These are phyloP conservation scores for Ostrea denselamellosa DNA, from an alignment of 1,140 invertebrate species.

Conservation along the genomic window DNA sequence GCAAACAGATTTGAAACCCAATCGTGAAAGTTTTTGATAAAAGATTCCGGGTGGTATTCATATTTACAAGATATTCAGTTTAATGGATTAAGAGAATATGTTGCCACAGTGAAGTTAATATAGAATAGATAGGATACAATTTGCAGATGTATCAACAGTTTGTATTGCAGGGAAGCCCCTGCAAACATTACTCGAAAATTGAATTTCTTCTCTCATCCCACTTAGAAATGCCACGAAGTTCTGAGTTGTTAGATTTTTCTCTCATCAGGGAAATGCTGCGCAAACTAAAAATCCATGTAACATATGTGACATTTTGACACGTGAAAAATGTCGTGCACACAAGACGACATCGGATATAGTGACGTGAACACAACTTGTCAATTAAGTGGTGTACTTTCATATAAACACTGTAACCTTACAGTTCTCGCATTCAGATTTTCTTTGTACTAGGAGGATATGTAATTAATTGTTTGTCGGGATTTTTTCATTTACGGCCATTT, in stretches of 20 bases:
- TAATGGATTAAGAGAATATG: neutral
- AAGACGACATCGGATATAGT: too few species aligned
- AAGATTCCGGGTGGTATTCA: neutral
- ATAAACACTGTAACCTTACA: neutral
- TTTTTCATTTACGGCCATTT: neutral
- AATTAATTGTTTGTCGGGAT: conserved; percentile 16
- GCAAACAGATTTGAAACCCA: too few species aligned
- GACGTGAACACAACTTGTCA: too few species aligned
- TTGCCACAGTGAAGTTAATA: neutral
- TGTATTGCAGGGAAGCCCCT: neutral
- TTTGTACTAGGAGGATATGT: neutral
- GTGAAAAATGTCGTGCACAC: too few species aligned
- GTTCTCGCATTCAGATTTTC: neutral
- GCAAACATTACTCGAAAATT: neutral
- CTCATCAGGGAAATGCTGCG: too few species aligned
- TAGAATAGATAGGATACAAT: neutral
- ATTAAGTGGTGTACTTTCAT: too few species aligned
- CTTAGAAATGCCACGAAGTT: neutral
- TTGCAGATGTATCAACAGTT: conserved; percentile 2
- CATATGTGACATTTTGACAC: too few species aligned
- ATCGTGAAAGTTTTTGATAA: too few species aligned
- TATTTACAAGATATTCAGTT: neutral
- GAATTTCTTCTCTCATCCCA: neutral
- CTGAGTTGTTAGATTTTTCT: neutral
- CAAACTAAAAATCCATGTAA: too few species aligned